Evolutionary conservation across 2,888 invertebrate species (phyloP).

Genomic region (Phrixothrix hirtus): DNA sequence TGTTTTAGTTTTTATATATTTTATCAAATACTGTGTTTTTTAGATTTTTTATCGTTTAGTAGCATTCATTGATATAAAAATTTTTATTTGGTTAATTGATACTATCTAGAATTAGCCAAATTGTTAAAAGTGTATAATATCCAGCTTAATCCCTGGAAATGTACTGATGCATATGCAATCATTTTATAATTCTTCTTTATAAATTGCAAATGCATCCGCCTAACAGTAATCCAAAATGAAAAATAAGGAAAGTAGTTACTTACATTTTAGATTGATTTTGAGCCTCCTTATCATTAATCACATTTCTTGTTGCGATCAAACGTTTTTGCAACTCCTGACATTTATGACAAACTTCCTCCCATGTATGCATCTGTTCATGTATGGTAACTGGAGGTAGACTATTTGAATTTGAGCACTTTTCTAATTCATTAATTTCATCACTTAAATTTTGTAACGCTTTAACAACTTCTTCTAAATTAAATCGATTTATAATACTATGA

Average conservation of each 20-base stretch:
- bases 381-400: constrained; percentile 14
- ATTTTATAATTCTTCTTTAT: no score
- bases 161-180: background rate
- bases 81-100: no score
- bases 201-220: no score
- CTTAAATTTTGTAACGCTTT: constrained; percentile 32
- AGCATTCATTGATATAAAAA: background rate
- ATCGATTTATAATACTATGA: constrained; percentile 28
- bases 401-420: constrained; percentile 20
- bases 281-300: constrained; percentile 3
- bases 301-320: constrained; percentile 9
- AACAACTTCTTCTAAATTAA: constrained; percentile 33
- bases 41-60: no score
- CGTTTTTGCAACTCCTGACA: constrained; percentile 62
- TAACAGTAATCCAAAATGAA: no score
- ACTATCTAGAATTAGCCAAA: no score
- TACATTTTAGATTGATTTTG: constrained; percentile 42
- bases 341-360: constrained; percentile 62
- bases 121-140: no score
- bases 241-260: constrained; percentile 22
- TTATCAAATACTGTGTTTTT: no score
- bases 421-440: constrained; percentile 33
- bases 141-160: no score
- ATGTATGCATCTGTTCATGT: constrained; percentile 48
- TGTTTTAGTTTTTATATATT: no score